Base-by-base conservation (phyloP, 2,797 vertebrate species). In the Myotis myotis region DNA sequence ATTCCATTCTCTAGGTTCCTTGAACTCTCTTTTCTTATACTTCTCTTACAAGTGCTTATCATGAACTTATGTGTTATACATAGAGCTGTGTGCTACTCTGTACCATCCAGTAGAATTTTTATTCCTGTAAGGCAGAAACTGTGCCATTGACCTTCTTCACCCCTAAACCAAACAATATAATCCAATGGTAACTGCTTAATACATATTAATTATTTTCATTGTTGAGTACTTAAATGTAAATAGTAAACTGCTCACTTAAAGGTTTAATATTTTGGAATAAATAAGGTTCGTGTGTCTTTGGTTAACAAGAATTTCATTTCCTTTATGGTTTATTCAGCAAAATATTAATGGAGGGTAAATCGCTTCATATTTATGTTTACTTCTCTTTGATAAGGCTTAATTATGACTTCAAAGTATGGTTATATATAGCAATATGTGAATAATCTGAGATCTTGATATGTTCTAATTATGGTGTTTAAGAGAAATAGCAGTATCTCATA, bases 381-480 rank as follows among this genome's bases (percentile, higher is more conserved):
- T 90, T 82, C 80, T 57, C 36, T 76, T 0, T 41, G 87, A 36
- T 94, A 93, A 83, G 8, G 2, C 8, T 47, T 72, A 49, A 84
- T 87, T 44, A 57, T 86, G 28, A 84, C 22, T 70, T 92, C 66
- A 17, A 93, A 9, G n/a, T 79, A 38, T 89, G 19, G 36, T 36
- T 70, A 82, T n/a, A 84, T 70, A 82, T n/a, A 84, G n/a, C 5
- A 68, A 89, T 53, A 83, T 57, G 22, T 85, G 71, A 96, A 75
- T 74, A 87, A 51, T 76, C 4, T 80, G 13, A 53, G 30, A 70
- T 30, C 11, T 72, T 41, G 8, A 64, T 87, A 16, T 82, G 38
- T 89, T 93, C 44, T 89, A 62, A 87, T 89, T 89, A 70, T 79
- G n/a, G 7, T 16, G 51, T 62, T 75, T 83, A 47, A 85, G 53